Evolutionary conservation across 2,113 vertebrate genomes (phyloP).

Genomic region (Platycercus adscitus): DNA sequence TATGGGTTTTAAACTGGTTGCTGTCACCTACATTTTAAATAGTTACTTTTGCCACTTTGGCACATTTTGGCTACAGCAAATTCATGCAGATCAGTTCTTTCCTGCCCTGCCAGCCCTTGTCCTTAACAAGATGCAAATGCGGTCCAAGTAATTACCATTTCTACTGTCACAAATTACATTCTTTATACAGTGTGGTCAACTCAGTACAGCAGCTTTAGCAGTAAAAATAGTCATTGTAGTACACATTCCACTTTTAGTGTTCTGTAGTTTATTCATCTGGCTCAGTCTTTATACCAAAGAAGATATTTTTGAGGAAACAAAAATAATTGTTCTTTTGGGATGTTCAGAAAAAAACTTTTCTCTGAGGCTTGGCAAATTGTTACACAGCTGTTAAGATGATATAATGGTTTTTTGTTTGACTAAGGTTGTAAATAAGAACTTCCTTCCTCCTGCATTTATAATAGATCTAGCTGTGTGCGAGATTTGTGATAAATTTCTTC

Average conservation of each 20-base stretch:
- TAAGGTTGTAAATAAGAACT: constrained; percentile 43
- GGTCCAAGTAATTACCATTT: constrained; percentile 47
- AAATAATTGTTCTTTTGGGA: constrained; percentile 67
- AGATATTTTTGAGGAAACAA: constrained; percentile 55
- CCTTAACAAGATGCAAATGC: not conserved
- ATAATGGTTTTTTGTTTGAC: constrained; percentile 48
- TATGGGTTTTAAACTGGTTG: not conserved
- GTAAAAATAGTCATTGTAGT: constrained; percentile 8
- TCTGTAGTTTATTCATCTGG: constrained; percentile 40
- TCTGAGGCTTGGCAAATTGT: constrained; percentile 47
- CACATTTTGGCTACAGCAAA: not conserved
- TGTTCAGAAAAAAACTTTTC: constrained; percentile 18
- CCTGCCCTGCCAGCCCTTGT: not conserved
- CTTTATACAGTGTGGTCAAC: not conserved
- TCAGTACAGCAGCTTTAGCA: constrained; percentile 10
- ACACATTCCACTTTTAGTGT: not conserved
- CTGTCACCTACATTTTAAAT: not conserved
- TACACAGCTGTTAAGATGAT: constrained; percentile 68
- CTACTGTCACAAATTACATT: not conserved
- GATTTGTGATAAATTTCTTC: constrained; percentile 6
- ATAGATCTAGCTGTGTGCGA: not conserved
- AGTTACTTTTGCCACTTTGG: not conserved
- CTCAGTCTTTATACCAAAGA: constrained; percentile 18
- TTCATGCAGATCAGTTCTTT: not conserved
- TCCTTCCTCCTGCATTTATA: constrained; percentile 63